Conservation (phyloP, 2,113 vertebrate genomes). For the Osmerus eperlanus region DNA sequence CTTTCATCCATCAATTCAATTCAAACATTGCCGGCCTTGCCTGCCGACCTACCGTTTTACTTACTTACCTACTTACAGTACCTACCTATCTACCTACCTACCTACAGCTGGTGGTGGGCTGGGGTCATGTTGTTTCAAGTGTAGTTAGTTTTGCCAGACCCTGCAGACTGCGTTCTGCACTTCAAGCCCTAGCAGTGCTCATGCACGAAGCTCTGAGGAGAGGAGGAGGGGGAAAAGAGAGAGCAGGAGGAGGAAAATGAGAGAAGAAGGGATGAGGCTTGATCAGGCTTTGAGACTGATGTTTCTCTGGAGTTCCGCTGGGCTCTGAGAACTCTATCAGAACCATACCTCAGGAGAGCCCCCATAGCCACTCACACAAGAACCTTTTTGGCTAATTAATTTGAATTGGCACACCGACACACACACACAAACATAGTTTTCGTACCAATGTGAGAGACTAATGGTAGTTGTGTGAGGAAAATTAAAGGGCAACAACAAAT, state of each 20-base stretch:
- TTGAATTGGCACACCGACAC: slow-evolving; percentile 30
- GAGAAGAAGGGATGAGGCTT: neutral
- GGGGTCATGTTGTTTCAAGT: neutral
- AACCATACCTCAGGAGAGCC: neutral
- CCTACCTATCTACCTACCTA: slow-evolving; percentile 3
- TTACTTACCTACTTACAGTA: neutral
- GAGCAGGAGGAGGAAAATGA: neutral
- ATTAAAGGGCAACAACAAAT: too few species aligned
- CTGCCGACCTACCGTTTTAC: neutral
- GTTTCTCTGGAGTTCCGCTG: slow-evolving; percentile 47
- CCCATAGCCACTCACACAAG: neutral
- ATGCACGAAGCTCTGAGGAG: neutral
- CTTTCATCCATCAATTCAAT: neutral
- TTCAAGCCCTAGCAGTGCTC: neutral
- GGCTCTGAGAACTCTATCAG: neutral
- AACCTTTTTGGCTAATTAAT: neutral
- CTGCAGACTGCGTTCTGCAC: neutral
- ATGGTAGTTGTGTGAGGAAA: too few species aligned
- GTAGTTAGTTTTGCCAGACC: too few species aligned
- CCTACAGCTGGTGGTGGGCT: neutral
- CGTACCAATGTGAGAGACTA: too few species aligned
- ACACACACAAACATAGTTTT: slow-evolving; percentile 28
- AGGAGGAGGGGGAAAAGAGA: neutral
- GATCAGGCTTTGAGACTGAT: slow-evolving; percentile 49
- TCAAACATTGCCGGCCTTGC: neutral